These are phyloP conservation scores for Sminthurinus aureus DNA, from an alignment of 2,888 invertebrate species.

Conservation along the genomic window DNA sequence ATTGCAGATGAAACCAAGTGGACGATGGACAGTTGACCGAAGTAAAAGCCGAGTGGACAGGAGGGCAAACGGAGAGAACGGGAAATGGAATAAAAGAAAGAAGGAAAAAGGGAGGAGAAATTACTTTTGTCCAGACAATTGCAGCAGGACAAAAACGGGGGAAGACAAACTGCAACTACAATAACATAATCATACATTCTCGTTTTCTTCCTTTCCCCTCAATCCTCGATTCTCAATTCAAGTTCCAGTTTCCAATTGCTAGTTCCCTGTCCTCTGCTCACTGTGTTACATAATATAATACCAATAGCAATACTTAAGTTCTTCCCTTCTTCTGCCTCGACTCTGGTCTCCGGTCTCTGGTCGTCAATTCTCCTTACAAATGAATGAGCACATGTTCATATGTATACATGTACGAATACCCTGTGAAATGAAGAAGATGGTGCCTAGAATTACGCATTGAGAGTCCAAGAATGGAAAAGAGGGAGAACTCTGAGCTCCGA, in stretches of 20 bases:
- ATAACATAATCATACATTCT: neutral
- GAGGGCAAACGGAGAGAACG: neutral
- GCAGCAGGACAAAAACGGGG: slow-evolving; percentile 11
- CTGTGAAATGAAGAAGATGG: neutral
- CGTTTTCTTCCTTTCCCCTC: neutral
- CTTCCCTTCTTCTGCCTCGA: neutral
- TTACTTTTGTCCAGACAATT: slow-evolving; percentile 24
- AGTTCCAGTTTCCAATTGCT: neutral
- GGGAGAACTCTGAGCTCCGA: neutral
- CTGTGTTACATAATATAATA: too few relatives aligned
- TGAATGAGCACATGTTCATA: neutral
- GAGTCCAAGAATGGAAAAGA: neutral
- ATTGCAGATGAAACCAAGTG: neutral
- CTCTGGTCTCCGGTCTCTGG: too few relatives aligned
- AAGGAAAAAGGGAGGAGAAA: neutral
- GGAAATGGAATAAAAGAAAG: neutral
- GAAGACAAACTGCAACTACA: slow-evolving; percentile 15
- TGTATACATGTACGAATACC: neutral
- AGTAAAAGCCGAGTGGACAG: neutral
- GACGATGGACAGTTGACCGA: neutral
- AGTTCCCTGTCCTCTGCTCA: too few relatives aligned
- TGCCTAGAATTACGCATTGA: neutral
- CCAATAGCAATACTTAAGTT: neutral
- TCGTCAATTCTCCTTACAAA: neutral
- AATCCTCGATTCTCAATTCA: neutral